phyloP scores from a whole-genome alignment of 2,113 vertebrate species.

The Cyprinodon brontotheroides region DNA sequence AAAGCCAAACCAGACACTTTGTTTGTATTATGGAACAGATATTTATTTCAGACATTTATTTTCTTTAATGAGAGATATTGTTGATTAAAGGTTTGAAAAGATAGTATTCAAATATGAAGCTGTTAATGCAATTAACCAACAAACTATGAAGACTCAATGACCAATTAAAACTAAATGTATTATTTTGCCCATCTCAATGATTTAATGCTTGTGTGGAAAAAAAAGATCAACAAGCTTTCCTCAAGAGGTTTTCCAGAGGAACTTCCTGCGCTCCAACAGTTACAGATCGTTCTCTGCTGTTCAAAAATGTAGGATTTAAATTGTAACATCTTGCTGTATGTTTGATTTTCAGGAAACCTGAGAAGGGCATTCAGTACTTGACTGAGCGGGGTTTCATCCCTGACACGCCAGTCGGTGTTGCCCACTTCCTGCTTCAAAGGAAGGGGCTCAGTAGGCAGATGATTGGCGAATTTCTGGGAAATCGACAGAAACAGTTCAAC shows the following conservation, averaged over 20 bases:
- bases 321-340: not conserved
- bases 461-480: slow-evolving; percentile 98
- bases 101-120: slow-evolving; percentile 4
- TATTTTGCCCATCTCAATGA: not conserved
- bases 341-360: slow-evolving; percentile 87
- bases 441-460: slow-evolving; percentile 98
- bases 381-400: slow-evolving; percentile 95
- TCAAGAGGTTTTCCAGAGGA: not conserved
- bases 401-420: slow-evolving; percentile 94
- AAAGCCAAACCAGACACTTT: not conserved
- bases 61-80: not conserved
- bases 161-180: not conserved
- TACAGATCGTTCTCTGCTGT: not conserved
- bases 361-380: slow-evolving; percentile 97
- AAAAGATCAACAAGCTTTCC: not conserved
- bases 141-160: not conserved
- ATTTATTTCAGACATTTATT: not conserved
- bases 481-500: slow-evolving; percentile 98
- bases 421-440: slow-evolving; percentile 96
- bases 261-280: not conserved
- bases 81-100: not conserved
- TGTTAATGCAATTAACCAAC: not conserved
- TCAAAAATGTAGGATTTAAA: slow-evolving; percentile 8
- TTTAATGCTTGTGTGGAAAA: not conserved
- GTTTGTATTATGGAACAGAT: not conserved